phyloP scores from a whole-genome alignment of 2,113 vertebrate species.

The Plecotus auritus region DNA sequence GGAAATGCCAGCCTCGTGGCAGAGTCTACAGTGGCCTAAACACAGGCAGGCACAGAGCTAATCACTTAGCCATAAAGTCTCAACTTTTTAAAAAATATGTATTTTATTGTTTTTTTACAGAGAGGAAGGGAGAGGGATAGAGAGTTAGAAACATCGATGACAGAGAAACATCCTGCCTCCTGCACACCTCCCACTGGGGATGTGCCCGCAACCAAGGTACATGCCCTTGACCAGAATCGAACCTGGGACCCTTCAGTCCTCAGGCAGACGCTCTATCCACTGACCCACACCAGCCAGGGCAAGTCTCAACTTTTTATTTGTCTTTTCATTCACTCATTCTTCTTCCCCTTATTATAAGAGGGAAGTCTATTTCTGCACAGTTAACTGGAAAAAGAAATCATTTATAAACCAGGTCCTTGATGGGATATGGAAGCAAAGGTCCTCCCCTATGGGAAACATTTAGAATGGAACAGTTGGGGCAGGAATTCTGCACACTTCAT shows the following conservation, averaged over 20 bases:
- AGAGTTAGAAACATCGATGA: no score
- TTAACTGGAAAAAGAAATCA: conserved; percentile 18
- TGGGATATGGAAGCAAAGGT: conserved; percentile 26
- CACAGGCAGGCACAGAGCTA: background rate
- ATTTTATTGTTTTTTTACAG: no score
- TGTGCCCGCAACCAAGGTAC: no score
- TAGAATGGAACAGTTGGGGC: background rate
- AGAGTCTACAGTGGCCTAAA: background rate
- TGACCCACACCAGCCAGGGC: no score
- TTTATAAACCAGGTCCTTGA: background rate
- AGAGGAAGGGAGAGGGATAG: no score
- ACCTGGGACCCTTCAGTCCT: no score
- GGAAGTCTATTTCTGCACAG: conserved; percentile 26
- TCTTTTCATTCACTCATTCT: background rate
- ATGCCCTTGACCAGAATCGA: no score
- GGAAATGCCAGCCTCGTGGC: background rate
- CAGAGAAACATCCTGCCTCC: no score
- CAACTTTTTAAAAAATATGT: background rate
- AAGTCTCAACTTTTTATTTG: background rate
- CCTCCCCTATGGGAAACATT: conserved; percentile 16
- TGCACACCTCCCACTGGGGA: no score
- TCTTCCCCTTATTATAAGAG: background rate
- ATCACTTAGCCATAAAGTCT: background rate
- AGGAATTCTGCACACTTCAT: background rate
- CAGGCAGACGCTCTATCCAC: no score